phyloP scores from a whole-genome alignment of 2,797 vertebrate species.

The Enteromius thamalakanensis region DNA sequence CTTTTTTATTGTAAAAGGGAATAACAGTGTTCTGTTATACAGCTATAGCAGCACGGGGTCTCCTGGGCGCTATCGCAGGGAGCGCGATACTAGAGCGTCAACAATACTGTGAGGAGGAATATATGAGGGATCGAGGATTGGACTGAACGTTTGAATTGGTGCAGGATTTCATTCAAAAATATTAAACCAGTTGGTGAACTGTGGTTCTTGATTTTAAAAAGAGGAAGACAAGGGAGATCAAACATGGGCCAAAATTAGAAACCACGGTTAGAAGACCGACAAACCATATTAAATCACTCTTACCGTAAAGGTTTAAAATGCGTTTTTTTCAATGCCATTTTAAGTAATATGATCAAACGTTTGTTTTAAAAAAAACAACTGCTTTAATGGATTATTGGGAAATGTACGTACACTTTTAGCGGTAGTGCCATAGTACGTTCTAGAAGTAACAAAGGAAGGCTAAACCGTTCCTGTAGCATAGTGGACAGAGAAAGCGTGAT shows the following conservation, averaged over 20 bases:
- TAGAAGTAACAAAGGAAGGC: background rate
- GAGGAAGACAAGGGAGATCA: background rate
- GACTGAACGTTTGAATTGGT: conserved; percentile 67
- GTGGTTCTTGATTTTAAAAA: background rate
- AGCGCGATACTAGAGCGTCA: conserved; percentile 71
- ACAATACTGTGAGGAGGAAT: conserved; percentile 66
- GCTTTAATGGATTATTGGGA: background rate
- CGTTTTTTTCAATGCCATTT: background rate
- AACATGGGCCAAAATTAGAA: conserved; percentile 8
- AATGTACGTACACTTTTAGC: background rate
- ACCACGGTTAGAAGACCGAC: background rate
- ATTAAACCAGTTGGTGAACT: conserved; percentile 29
- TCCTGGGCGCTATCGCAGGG: conserved; percentile 77
- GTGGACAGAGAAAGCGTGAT: background rate
- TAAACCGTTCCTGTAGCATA: no score
- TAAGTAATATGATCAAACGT: background rate
- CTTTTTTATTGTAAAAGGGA: conserved; percentile 63
- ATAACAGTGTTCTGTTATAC: conserved; percentile 24
- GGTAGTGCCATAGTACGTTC: background rate
- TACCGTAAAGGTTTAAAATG: background rate
- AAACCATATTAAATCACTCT: background rate
- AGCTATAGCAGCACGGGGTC: conserved; percentile 76
- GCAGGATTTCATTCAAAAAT: conserved; percentile 54
- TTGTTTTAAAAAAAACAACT: background rate
- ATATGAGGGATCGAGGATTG: conserved; percentile 63